These are phyloP conservation scores for Lepeophtheirus salmonis DNA, from an alignment of 1,140 invertebrate species.

Conservation along the genomic window DNA sequence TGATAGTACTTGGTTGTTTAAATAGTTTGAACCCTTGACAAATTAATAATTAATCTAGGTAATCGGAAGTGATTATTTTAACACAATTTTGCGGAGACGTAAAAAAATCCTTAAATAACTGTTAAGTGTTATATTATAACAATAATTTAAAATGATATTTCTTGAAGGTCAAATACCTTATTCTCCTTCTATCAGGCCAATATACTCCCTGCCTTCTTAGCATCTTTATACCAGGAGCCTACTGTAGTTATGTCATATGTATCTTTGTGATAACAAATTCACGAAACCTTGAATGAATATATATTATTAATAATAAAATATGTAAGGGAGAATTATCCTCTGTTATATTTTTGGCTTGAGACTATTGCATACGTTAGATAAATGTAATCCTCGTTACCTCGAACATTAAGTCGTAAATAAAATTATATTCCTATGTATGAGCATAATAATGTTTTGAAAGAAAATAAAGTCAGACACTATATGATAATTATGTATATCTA, in stretches of 20 bases:
- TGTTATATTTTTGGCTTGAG: too few relatives aligned
- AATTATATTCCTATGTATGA: neutral
- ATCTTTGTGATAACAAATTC: neutral
- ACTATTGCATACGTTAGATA: neutral
- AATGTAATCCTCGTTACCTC: neutral
- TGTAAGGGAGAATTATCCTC: too few relatives aligned
- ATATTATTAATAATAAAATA: neutral
- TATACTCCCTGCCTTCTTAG: neutral
- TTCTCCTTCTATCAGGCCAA: neutral
- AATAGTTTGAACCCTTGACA: too few relatives aligned
- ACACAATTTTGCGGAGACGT: too few relatives aligned
- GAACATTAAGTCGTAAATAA: too few relatives aligned
- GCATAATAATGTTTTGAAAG: neutral
- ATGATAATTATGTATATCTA: conserved; percentile 16
- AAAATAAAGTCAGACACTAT: neutral
- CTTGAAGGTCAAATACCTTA: neutral
- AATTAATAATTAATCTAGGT: too few relatives aligned
- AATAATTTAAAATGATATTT: too few relatives aligned
- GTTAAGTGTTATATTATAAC: too few relatives aligned
- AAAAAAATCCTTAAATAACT: too few relatives aligned
- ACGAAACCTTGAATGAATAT: neutral
- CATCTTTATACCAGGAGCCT: neutral
- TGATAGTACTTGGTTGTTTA: too few relatives aligned
- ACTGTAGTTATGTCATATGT: neutral
- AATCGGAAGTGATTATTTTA: too few relatives aligned